Conservation (phyloP, 2,113 vertebrate species). For the Phylloscopus trochiloides region DNA sequence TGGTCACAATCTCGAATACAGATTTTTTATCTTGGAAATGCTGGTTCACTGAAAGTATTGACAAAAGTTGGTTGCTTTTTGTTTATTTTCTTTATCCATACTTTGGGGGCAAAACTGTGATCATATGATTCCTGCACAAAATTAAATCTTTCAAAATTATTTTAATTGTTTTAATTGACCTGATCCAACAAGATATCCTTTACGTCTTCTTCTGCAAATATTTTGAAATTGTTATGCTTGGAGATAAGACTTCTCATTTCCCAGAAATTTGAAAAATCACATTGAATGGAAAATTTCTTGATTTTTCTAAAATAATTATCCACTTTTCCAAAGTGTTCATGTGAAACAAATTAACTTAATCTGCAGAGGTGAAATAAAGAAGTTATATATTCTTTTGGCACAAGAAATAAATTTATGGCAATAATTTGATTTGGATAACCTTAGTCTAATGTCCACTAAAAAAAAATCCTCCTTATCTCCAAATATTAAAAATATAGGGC, state of each 20-base stretch:
- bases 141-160: neutral
- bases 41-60: neutral
- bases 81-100: neutral
- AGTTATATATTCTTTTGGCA: neutral
- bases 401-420: neutral
- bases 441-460: neutral
- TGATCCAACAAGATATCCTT: neutral
- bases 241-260: neutral
- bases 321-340: neutral
- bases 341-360: neutral
- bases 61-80: rapidly evolving
- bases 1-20: neutral
- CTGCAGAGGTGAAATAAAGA: neutral
- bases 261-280: neutral
- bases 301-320: neutral
- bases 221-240: neutral
- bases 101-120: neutral
- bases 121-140: neutral
- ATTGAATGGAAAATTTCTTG: neutral
- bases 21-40: neutral
- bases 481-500: neutral
- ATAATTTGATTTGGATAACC: neutral
- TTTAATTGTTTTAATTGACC: neutral
- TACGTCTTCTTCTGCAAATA: neutral
- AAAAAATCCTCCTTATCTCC: neutral